These are phyloP conservation scores for Neolamprologus ventralis DNA, from an alignment of 2,113 vertebrate genomes.

Conservation along the genomic window DNA sequence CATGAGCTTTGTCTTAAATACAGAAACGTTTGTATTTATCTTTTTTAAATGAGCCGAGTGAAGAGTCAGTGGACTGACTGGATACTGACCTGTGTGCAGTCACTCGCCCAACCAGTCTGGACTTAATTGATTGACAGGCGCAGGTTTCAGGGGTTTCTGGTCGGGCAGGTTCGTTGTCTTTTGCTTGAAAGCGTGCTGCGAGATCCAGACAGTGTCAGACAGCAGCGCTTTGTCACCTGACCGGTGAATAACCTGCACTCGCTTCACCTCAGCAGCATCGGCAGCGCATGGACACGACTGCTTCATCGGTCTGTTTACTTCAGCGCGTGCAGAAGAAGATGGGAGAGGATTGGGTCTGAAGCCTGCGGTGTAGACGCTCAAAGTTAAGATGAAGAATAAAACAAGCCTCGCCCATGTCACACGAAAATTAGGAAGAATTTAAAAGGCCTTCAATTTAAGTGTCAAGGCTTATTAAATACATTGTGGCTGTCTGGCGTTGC, in stretches of 20 bases:
- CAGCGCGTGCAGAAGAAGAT: rapidly evolving
- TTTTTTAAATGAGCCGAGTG: neutral
- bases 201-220: neutral
- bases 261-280: neutral
- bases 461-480: neutral
- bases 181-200: neutral
- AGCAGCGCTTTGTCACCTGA: neutral
- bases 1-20: neutral
- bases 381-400: neutral
- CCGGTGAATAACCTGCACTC: neutral
- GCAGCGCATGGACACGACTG: neutral
- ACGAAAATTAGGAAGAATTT: neutral
- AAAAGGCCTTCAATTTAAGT: neutral
- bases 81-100: neutral
- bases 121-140: neutral
- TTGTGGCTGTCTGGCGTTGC: neutral
- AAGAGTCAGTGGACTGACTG: neutral
- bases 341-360: neutral
- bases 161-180: conserved; percentile 37
- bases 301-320: neutral
- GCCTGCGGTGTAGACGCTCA: neutral
- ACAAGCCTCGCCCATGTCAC: neutral
- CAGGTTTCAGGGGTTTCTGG: conserved; percentile 36
- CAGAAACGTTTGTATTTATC: neutral
- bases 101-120: conserved; percentile 3